phyloP scores from a whole-genome alignment of 2,113 vertebrate species.

The Dicrurus megarhynchus region DNA sequence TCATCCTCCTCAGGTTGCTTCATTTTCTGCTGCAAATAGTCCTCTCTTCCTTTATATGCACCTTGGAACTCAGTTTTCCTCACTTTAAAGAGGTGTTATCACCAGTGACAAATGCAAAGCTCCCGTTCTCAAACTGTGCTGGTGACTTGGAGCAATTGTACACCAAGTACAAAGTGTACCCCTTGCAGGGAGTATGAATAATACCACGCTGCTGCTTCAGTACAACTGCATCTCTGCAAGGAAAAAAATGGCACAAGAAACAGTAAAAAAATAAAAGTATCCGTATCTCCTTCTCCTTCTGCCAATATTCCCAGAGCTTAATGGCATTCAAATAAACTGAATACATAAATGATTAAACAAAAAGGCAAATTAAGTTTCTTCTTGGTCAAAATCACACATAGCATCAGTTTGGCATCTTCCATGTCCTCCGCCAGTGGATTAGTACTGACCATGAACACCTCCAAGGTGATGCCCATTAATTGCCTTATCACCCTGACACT shows the following conservation, averaged over 20 bases:
- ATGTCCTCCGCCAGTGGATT: neutral
- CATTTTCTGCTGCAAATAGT: neutral
- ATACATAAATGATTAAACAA: neutral
- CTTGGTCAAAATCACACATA: neutral
- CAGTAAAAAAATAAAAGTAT: neutral
- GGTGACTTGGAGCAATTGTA: neutral
- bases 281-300: neutral
- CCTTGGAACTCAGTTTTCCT: neutral
- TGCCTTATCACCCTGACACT: neutral
- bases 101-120: neutral
- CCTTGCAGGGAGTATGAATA: neutral
- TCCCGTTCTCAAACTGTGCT: neutral
- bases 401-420: neutral
- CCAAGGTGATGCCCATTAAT: neutral
- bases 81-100: neutral
- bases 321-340: neutral
- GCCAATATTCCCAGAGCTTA: neutral
- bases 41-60: neutral
- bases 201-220: neutral
- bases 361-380: neutral
- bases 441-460: neutral
- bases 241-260: neutral
- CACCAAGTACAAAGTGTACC: neutral
- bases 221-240: neutral
- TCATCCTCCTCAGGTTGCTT: neutral